Evolutionary conservation across 2,113 vertebrate species (phyloP).

Genomic region (Uropsilus gracilis): DNA sequence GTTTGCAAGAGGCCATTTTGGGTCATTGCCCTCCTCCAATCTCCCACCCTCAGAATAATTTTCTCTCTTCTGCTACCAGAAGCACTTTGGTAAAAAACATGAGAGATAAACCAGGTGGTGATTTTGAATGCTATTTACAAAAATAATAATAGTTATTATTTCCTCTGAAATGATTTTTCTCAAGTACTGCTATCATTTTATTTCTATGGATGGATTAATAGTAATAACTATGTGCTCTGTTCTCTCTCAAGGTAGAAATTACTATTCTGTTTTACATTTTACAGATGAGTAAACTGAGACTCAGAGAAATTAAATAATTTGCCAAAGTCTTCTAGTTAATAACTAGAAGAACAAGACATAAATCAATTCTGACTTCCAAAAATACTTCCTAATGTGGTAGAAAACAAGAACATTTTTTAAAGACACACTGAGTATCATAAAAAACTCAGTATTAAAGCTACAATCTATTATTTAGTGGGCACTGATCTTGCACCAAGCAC

Average conservation of each 20-base stretch:
- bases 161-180: conserved; percentile 46
- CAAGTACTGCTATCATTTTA: conserved; percentile 5
- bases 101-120: neutral
- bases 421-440: neutral
- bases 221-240: neutral
- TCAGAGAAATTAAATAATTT: conserved; percentile 55
- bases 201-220: conserved; percentile 7
- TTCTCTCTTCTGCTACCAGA: conserved; percentile 4
- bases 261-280: conserved; percentile 41
- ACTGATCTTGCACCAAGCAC: neutral
- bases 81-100: neutral
- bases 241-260: conserved; percentile 2
- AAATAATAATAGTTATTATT: conserved; percentile 7
- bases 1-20: neutral
- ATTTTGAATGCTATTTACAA: neutral
- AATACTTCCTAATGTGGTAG: neutral
- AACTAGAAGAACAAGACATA: conserved; percentile 61
- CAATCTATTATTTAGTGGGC: neutral
- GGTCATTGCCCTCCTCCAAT: neutral
- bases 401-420: neutral
- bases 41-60: neutral
- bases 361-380: conserved; percentile 44
- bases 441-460: conserved; percentile 7
- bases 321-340: conserved; percentile 30
- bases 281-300: conserved; percentile 62